Base-by-base conservation (phyloP, 2,888 invertebrate species). In the Drosophila fungiperda region DNA sequence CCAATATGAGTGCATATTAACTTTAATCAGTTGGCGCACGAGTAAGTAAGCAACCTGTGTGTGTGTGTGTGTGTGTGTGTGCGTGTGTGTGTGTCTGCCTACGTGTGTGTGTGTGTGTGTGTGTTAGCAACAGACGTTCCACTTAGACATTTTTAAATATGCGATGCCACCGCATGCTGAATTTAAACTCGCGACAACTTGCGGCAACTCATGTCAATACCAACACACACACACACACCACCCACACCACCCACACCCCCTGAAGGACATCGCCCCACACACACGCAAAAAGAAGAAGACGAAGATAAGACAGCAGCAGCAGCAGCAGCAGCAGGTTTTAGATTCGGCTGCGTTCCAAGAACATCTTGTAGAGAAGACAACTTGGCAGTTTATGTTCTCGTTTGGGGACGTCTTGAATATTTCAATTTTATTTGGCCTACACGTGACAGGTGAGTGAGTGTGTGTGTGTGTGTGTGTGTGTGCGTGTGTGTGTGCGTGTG, bases 1-100 rank as follows among this genome's bases (percentile, higher is more conserved):
- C 85, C 82, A 87, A 85, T 85, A 85, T 87, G 87, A 89, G 85
- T 70, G 89, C 89, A 84, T 85, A 89, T 85, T 85, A 85, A 84
- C 85, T 89, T 87, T 84, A 89, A 85, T 85, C 85, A 89, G 89
- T 89, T 87, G 68, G 87, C 87, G 74, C 82, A 81, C 79, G 79
- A 86, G 79, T 68, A 78, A 60, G 65, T 78, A 60, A 49, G 52
- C 65, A 55, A n/a, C 58, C 45, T 59, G 33, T 3, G 15, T 49
- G 1, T 66, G 29, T 3, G 20, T 36, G 20, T 35, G n/a, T 42
- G 12, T 17, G 17, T 20, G 26, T 48, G 50, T 7, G 29, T 33
- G n/a, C 23, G 36, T 49, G 57, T 45, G 12, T 12, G 20, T 15
- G 17, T 6, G 33, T 40, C 5, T 42, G 40, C 23, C 11, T 42